These are phyloP conservation scores for Gonioctena quinquepunctata DNA, from an alignment of 1,140 invertebrate genomes.

Conservation along the genomic window DNA sequence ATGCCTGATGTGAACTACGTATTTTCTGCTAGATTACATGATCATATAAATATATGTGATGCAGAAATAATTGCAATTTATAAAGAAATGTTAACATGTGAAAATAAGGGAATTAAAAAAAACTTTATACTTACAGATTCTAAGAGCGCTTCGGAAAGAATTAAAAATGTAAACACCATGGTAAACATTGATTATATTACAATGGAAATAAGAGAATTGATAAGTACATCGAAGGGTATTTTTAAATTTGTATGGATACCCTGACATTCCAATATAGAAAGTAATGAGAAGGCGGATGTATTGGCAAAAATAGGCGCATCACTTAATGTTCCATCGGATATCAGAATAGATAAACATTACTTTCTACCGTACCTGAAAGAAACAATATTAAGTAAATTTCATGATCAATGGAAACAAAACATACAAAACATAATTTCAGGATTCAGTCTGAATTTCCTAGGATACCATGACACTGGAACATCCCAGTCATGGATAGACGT, in stretches of 20 bases:
- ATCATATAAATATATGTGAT: not conserved
- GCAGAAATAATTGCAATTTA: constrained; percentile 3
- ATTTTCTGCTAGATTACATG: not conserved
- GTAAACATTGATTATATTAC: not conserved
- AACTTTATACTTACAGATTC: constrained; percentile 25
- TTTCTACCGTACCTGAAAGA: not conserved
- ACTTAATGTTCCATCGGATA: constrained; percentile 3
- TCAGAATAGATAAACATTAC: not conserved
- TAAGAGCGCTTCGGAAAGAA: constrained; percentile 15
- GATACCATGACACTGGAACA: not conserved
- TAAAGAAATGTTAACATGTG: not conserved
- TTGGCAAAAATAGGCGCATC: constrained; percentile 14
- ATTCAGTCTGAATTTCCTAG: not conserved
- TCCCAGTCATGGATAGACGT: not conserved
- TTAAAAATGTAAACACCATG: too few relatives aligned
- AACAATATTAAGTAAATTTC: not conserved
- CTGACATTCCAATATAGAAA: constrained; percentile 10
- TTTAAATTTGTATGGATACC: constrained; percentile 20
- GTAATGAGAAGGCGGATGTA: constrained; percentile 5
- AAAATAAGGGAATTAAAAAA: constrained; percentile 16
- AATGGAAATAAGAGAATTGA: not conserved
- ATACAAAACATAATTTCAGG: not conserved
- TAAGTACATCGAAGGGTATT: not conserved
- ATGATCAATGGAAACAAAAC: not conserved
- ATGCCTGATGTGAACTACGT: not conserved